These are phyloP conservation scores for Zhuqinia jingwanae DNA, from an alignment of 2,888 invertebrate genomes.

Conservation along the genomic window DNA sequence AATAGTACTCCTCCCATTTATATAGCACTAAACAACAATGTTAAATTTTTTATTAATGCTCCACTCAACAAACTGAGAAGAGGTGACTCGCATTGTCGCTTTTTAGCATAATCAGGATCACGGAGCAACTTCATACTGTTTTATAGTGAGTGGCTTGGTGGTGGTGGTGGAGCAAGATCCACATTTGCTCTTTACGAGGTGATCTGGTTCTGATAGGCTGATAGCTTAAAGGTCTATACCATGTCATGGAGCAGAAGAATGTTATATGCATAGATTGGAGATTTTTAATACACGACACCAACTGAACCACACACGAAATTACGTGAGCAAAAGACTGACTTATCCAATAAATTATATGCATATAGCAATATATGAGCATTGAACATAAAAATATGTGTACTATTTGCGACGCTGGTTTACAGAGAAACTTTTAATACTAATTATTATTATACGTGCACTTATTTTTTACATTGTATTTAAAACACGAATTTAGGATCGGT, in stretches of 20 bases:
- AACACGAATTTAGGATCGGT: too few species aligned
- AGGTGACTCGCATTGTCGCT: neutral
- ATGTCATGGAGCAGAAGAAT: neutral
- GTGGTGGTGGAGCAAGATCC: neutral
- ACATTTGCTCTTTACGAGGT: conserved; percentile 19
- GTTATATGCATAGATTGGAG: too few species aligned
- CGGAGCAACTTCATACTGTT: conserved; percentile 50
- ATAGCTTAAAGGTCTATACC: neutral
- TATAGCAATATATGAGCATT: too few species aligned
- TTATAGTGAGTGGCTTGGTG: conserved; percentile 37
- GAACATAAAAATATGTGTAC: too few species aligned
- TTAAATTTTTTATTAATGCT: neutral
- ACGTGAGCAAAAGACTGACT: too few species aligned
- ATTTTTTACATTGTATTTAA: too few species aligned
- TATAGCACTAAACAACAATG: too few species aligned
- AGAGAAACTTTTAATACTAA: too few species aligned
- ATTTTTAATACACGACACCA: neutral
- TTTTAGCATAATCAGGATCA: conserved; percentile 14
- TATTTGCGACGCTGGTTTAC: too few species aligned
- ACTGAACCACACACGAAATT: conserved; percentile 27
- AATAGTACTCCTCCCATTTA: too few species aligned
- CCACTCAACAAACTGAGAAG: neutral
- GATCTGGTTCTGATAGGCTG: conserved; percentile 65
- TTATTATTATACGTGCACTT: too few species aligned
- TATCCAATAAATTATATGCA: too few species aligned